Evolutionary conservation across 2,113 vertebrate genomes (phyloP).

Genomic region (Silurus glanis): DNA sequence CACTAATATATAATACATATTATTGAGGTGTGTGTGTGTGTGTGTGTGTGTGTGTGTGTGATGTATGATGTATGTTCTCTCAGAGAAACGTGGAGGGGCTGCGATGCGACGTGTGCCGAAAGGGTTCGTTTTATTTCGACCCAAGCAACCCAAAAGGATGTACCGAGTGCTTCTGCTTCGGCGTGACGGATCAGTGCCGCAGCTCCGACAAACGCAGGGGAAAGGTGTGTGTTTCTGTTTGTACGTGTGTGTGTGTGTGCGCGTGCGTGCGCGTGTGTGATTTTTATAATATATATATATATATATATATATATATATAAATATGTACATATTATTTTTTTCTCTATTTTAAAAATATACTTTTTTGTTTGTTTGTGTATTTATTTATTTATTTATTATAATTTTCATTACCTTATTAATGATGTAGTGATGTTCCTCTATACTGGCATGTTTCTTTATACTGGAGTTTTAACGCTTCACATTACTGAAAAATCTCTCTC

Average conservation of each 20-base stretch:
- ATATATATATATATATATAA: too few relatives aligned
- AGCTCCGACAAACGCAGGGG: slow-evolving; percentile 78
- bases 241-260: slow-evolving; percentile 3
- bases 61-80: slow-evolving; percentile 52
- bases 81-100: slow-evolving; percentile 85
- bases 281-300: too few relatives aligned
- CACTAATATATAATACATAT: too few relatives aligned
- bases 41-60: slow-evolving; percentile 34
- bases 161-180: slow-evolving; percentile 89
- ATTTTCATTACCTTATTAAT: neutral
- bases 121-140: slow-evolving; percentile 85
- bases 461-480: neutral
- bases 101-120: slow-evolving; percentile 78
- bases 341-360: too few relatives aligned
- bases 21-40: neutral
- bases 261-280: neutral
- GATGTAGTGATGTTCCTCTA: neutral
- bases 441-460: neutral
- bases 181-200: slow-evolving; percentile 76
- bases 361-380: too few relatives aligned
- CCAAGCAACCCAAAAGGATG: slow-evolving; percentile 82
- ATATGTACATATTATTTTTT: too few relatives aligned
- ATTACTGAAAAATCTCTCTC: neutral
- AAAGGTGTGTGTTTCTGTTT: slow-evolving; percentile 74
- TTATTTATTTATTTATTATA: too few relatives aligned